Conservation (phyloP, 2,797 vertebrate genomes). For the Carduelis carduelis region DNA sequence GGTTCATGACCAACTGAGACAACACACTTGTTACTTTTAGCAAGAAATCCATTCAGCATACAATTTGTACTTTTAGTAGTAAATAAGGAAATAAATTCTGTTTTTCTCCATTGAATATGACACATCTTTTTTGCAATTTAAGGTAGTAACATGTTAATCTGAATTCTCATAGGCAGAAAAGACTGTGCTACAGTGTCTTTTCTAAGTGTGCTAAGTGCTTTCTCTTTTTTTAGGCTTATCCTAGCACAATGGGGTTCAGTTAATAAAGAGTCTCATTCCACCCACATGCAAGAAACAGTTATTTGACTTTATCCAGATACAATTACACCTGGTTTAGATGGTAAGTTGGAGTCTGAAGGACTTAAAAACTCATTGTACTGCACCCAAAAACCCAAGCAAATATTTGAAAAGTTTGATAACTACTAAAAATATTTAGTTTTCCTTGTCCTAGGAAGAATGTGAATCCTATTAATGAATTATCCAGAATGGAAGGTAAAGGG, state of each 20-base stretch:
- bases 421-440: background rate
- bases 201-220: background rate
- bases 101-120: background rate
- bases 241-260: background rate
- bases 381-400: background rate
- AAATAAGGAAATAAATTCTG: background rate
- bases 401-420: background rate
- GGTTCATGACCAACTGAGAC: background rate
- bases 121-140: background rate
- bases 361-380: background rate
- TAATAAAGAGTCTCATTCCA: background rate
- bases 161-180: background rate
- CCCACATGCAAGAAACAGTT: background rate
- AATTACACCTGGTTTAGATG: background rate
- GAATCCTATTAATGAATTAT: background rate
- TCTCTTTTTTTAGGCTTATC: background rate
- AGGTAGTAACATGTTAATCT: background rate
- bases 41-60: background rate
- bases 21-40: background rate
- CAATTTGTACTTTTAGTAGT: background rate
- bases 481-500: background rate
- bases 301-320: background rate
- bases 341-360: background rate
- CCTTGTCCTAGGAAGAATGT: background rate
- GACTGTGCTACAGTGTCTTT: background rate